Evolutionary conservation across 2,113 vertebrate genomes (phyloP).

Genomic region (Callocephalon fimbriatum): DNA sequence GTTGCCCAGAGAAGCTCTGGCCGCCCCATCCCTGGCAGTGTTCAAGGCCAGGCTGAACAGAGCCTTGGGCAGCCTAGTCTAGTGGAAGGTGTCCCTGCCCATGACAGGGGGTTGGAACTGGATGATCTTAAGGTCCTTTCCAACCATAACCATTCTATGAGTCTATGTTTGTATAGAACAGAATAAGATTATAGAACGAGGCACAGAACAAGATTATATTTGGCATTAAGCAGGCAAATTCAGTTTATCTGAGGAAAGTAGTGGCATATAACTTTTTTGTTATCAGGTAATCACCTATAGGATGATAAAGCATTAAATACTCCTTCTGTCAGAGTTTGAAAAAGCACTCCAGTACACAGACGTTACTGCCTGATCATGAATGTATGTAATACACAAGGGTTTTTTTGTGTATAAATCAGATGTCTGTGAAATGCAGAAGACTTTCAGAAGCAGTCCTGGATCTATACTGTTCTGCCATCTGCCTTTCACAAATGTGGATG

Average conservation of each 20-base stretch:
- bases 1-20: too few species aligned
- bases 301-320: not conserved
- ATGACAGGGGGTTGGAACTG: not conserved
- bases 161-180: not conserved
- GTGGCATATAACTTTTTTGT: not conserved
- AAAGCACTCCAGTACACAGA: not conserved
- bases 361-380: not conserved
- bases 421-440: not conserved
- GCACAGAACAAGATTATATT: not conserved
- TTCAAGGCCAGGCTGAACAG: not conserved
- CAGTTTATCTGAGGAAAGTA: not conserved
- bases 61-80: not conserved
- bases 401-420: not conserved
- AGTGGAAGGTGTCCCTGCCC: not conserved
- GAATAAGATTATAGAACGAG: not conserved
- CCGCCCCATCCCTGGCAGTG: not conserved
- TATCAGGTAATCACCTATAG: not conserved
- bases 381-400: not conserved
- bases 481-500: not conserved
- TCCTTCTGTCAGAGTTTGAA: not conserved
- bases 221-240: not conserved
- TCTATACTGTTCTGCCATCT: not conserved
- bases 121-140: not conserved
- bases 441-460: not conserved
- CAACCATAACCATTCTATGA: not conserved